phyloP scores from a whole-genome alignment of 1,140 invertebrate genomes.

The Drosophila quadrilineata region DNA sequence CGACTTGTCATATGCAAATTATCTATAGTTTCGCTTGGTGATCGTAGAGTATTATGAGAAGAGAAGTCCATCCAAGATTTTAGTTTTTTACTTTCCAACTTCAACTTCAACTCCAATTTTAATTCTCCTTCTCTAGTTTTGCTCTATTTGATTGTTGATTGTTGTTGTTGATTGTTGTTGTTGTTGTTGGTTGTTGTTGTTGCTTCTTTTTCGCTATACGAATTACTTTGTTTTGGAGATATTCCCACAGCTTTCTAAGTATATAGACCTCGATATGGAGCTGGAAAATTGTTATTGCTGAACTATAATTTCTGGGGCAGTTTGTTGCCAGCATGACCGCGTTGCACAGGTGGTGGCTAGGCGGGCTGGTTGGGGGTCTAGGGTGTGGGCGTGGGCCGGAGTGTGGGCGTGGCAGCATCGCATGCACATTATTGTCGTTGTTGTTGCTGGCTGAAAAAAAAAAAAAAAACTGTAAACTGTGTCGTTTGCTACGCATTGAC shows the following conservation, averaged over 20 bases:
- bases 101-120: too few relatives aligned
- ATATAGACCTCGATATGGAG: slow-evolving; percentile 21
- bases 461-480: slow-evolving; percentile 60
- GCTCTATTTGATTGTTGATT: background rate
- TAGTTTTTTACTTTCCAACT: slow-evolving; percentile 24
- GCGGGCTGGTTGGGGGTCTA: background rate
- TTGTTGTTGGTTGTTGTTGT: background rate
- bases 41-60: too few relatives aligned
- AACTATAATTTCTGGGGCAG: slow-evolving; percentile 45
- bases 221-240: background rate
- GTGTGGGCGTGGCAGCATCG: background rate
- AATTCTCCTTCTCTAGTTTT: too few relatives aligned
- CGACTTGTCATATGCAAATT: slow-evolving; percentile 31
- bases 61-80: slow-evolving; percentile 20
- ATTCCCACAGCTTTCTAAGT: slow-evolving; percentile 46
- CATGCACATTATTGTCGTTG: background rate
- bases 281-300: slow-evolving; percentile 39
- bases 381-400: background rate
- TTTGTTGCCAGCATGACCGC: background rate
- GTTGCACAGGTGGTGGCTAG: background rate
- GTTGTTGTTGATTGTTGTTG: background rate
- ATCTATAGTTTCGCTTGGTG: too few relatives aligned
- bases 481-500: slow-evolving; percentile 77
- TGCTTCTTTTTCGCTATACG: background rate
- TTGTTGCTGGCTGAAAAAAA: background rate